Evolutionary conservation across 2,888 invertebrate genomes (phyloP), one percentile per base, ranked within the genome.

Genomic region (Spisula subtruncata): DNA sequence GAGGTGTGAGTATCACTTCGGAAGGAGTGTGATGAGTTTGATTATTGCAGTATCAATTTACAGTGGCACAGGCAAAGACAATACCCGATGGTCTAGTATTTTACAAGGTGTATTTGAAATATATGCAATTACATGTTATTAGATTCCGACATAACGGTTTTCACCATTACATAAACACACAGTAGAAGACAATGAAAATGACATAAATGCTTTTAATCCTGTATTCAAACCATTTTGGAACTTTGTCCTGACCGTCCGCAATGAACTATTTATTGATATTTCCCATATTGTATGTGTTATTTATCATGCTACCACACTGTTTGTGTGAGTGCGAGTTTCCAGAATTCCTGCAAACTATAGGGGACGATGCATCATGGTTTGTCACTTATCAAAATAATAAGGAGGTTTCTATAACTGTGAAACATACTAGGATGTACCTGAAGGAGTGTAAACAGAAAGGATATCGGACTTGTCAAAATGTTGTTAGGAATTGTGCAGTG

Each of bases 341-440:
- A 10, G 91, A 91, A 46, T 92, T 87, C 75, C 54, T 92, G 81
- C 92, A 92, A 82, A 89, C 90, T 1, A 32, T 81, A 20, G 92
- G 91, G 25, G 83, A 90, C 80, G 81, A 54, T 5, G 87, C 90
- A 4, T 90, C 91, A 20, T 92, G 92, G 92, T 88, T 88, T 66
- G 88, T 91, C 18, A 88, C 85, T 20, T 92, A 92, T 48, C 87
- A 89, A 54, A 81, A 86, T 41, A 89, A 88, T 20, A 89, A 90
- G 14, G 87, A 83, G 18, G 89, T 91, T 2, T 81, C 88, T 16
- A 90, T 91, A 14, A 88, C 88, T 1, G 89, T 92, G 5, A 86
- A 88, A 48, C 60, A 83, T 60, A 82, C 88, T 10, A 71, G 85
- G n/a, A 92, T 91, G 91, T 82, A 80, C 1, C n/a, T 90, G 4